Conservation (phyloP, 2,113 vertebrate species). For the Gallinago jamesoni region DNA sequence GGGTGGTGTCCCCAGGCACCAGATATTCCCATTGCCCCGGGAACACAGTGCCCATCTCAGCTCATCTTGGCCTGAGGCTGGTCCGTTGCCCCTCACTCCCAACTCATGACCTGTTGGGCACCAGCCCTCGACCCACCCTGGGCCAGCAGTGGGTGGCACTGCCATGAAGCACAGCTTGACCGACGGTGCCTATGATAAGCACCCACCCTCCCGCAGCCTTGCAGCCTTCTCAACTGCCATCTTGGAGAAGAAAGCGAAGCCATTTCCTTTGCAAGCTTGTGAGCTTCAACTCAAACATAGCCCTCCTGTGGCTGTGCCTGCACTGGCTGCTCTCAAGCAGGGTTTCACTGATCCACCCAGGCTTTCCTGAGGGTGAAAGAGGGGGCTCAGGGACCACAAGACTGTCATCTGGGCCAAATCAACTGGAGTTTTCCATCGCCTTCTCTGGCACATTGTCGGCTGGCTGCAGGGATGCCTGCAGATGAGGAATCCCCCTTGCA, state of each 20-base stretch:
- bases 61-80: background rate
- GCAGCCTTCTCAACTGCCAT: background rate
- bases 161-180: fast-evolving
- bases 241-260: background rate
- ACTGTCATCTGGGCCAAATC: background rate
- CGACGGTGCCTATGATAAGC: fast-evolving
- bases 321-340: fast-evolving
- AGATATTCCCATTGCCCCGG: fast-evolving
- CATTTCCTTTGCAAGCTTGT: background rate
- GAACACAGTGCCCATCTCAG: fast-evolving
- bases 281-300: background rate
- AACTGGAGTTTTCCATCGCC: background rate
- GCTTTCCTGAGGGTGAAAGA: background rate
- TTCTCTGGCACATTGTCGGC: background rate
- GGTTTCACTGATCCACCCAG: background rate
- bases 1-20: background rate
- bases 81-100: background rate
- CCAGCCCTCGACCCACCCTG: background rate
- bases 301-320: background rate
- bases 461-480: fast-evolving
- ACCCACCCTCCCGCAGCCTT: background rate
- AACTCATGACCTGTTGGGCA: background rate
- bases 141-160: fast-evolving
- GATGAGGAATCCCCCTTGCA: background rate
- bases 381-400: too few species aligned